Conservation (phyloP, 2,888 invertebrate species). For the Thereva nobilitata region DNA sequence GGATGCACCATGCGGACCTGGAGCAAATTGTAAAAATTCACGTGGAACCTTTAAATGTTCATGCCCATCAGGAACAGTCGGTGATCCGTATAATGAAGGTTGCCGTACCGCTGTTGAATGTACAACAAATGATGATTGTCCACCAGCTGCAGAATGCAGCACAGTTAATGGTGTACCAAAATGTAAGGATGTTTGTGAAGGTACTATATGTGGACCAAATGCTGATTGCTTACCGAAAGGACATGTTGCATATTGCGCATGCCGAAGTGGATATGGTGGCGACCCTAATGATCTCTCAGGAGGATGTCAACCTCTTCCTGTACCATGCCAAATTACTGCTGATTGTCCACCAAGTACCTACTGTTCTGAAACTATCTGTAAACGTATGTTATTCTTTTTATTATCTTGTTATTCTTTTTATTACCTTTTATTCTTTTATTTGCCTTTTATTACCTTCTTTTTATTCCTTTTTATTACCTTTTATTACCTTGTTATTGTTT, state of each 20-base stretch:
- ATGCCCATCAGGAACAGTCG: slow-evolving; percentile 78
- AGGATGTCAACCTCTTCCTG: slow-evolving; percentile 77
- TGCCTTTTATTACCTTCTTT: no score
- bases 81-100: slow-evolving; percentile 83
- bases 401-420: no score
- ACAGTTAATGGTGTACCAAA: slow-evolving; percentile 73
- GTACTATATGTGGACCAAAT: slow-evolving; percentile 77
- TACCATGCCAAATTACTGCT: slow-evolving; percentile 69
- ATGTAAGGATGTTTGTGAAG: slow-evolving; percentile 82
- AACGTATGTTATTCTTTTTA: slow-evolving; percentile 64
- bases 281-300: slow-evolving; percentile 69
- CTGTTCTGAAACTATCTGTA: slow-evolving; percentile 79
- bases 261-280: slow-evolving; percentile 77
- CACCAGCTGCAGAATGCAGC: slow-evolving; percentile 76
- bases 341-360: slow-evolving; percentile 81
- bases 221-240: slow-evolving; percentile 78
- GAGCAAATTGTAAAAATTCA: slow-evolving; percentile 78
- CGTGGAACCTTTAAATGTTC: slow-evolving; percentile 79
- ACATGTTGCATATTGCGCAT: slow-evolving; percentile 78
- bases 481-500: no score
- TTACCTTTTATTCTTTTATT: no score
- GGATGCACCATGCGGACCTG: slow-evolving; percentile 77
- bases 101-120: slow-evolving; percentile 84
- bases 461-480: no score
- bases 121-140: slow-evolving; percentile 77